Evolutionary conservation across 2,888 invertebrate species (phyloP).

Genomic region (Anthophora plumipes): DNA sequence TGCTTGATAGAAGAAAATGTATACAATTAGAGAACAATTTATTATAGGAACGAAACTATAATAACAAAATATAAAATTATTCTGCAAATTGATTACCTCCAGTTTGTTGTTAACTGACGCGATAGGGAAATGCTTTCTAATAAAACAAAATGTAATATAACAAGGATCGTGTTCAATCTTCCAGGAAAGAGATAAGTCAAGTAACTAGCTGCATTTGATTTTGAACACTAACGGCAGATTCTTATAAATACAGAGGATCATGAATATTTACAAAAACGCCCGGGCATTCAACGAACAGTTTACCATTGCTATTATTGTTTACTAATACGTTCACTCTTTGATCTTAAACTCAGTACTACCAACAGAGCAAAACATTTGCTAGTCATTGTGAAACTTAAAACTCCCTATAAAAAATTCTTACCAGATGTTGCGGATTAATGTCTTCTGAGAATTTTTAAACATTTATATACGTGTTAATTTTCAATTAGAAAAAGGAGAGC

Average conservation of each 20-base stretch:
- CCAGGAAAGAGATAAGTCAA: background rate
- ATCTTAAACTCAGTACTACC: constrained; percentile 46
- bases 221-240: constrained; percentile 11
- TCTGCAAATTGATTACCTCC: constrained; percentile 5
- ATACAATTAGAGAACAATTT: background rate
- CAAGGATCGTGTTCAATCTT: background rate
- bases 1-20: too few species aligned
- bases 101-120: background rate
- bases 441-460: too few species aligned
- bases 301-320: constrained; percentile 49
- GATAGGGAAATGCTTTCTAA: background rate
- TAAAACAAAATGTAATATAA: background rate
- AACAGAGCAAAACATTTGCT: constrained; percentile 1
- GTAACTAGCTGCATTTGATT: background rate
- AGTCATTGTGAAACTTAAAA: background rate
- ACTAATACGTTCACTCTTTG: constrained; percentile 18
- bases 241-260: constrained; percentile 1
- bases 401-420: constrained; percentile 2
- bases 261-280: constrained; percentile 20
- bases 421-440: background rate
- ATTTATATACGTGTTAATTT: too few species aligned
- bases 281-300: constrained; percentile 8
- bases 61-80: background rate
- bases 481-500: too few species aligned
- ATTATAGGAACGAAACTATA: background rate